These are phyloP conservation scores for Dysmachus trigonus DNA, from an alignment of 2,888 invertebrate species.

Conservation along the genomic window DNA sequence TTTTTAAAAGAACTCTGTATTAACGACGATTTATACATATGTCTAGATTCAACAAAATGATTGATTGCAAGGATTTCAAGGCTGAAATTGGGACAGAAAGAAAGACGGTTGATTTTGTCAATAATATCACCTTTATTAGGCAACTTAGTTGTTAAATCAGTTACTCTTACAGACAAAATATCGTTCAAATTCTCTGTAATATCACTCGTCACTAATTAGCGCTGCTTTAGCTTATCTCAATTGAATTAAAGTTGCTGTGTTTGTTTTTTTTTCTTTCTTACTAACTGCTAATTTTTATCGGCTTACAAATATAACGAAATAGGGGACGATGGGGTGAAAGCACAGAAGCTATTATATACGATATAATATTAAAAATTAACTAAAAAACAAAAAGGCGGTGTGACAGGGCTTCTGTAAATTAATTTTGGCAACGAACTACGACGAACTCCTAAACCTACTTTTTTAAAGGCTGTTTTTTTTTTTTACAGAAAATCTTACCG, in stretches of 20 bases:
- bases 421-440: slow-evolving; percentile 10
- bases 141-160: slow-evolving; percentile 25
- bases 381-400: neutral
- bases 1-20: too few species aligned
- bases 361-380: neutral
- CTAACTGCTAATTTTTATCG: neutral
- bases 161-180: slow-evolving; percentile 36
- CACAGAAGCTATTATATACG: neutral
- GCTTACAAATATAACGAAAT: neutral
- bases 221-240: neutral
- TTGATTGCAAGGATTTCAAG: neutral
- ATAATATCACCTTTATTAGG: slow-evolving; percentile 44
- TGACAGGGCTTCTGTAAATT: neutral
- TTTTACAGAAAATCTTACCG: neutral
- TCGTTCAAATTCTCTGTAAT: slow-evolving; percentile 31
- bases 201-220: slow-evolving; percentile 38
- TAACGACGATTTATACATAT: too few species aligned
- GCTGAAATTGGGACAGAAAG: neutral
- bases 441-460: neutral
- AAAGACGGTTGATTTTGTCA: neutral
- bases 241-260: neutral
- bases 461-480: neutral
- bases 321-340: neutral
- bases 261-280: neutral
- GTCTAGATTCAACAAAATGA: too few species aligned